Base-by-base conservation (phyloP, 1,140 invertebrate species). In the Diuraphis noxia region DNA sequence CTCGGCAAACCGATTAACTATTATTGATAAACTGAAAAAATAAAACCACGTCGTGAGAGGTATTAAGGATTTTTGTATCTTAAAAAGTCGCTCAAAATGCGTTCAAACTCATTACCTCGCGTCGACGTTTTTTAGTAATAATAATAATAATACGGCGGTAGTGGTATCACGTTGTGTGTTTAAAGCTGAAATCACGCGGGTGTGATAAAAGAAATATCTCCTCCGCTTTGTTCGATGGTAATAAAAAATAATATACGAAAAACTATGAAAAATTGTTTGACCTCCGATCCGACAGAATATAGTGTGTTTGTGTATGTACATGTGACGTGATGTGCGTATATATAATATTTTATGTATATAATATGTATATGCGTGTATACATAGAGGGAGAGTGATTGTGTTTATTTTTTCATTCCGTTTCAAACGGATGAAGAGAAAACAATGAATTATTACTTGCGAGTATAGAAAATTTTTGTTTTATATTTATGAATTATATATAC, bases 201-300 rank as follows among this genome's bases (percentile, higher is more conserved):
- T 38, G 17, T 5, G 82, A 85, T 85, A 85, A 82, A 82, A 82
- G 40, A n/a, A 85, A 43, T 84, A 41, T 84, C n/a, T 41, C 40
- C 82, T 41, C 40, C 41, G 82, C n/a, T 85, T 43, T 43, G 82
- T 84, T 41, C 19, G 41, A 34, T 17, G 56, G 56, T 72, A 43
- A 85, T 19, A 85, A 43, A 85, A 85, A 85, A 85, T 43, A 19
- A 43, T 46, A 43, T 2, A 81, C 23, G 4, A 84, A 85, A 84
- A 34, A n/a, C 40, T 85, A 85, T 43, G 30, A 30, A 85, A 85
- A 46, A 85, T 43, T 46, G 82, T 30, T 85, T 34, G 82, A 43
- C 82, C 40, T 41, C 41, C 81, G 9, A 85, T 40, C 41, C n/a
- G 56, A 72, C n/a, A 34, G 82, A n/a, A 81, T 85, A 17, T n/a